A percentile compares a stretch with the other conserved stretches of the same genome.
These are phyloP conservation scores for Lonchura striata DNA, from an alignment of 2,113 vertebrate genomes.

Conservation along the genomic window DNA sequence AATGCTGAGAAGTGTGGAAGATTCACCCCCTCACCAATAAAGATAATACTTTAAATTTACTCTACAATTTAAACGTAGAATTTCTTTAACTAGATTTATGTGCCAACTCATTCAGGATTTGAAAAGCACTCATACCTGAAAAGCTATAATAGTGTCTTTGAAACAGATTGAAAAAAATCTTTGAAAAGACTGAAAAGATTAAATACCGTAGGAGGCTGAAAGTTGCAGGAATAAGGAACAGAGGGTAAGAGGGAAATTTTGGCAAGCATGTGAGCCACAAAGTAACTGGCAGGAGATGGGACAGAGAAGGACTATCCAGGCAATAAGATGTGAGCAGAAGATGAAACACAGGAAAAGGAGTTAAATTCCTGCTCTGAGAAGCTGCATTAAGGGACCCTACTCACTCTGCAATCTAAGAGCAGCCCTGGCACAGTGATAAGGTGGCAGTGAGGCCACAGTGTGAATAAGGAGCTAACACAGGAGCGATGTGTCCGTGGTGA, in stretches of 20 bases:
- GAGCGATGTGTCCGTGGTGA: neutral
- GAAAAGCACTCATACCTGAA: neutral
- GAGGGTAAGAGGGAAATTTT: neutral
- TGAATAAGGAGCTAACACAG: neutral
- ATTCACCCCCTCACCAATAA: neutral
- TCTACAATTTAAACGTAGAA: neutral
- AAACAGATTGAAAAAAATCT: neutral
- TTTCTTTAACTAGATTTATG: neutral
- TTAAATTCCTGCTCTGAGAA: neutral
- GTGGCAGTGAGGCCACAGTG: neutral
- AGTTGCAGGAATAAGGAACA: neutral
- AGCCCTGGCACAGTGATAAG: neutral
- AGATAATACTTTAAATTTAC: neutral
- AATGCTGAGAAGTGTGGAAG: neutral
- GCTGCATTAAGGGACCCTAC: neutral
- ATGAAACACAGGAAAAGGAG: neutral
- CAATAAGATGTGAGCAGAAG: neutral
- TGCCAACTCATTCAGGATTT: neutral
- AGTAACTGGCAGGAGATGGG: neutral
- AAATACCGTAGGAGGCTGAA: fast-evolving
- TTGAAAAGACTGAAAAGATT: neutral
- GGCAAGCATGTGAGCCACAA: neutral
- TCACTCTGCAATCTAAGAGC: neutral
- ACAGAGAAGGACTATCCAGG: neutral
- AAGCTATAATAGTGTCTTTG: neutral